These are phyloP conservation scores for Nansenia antarctica DNA, from an alignment of 2,113 vertebrate genomes.

Conservation along the genomic window DNA sequence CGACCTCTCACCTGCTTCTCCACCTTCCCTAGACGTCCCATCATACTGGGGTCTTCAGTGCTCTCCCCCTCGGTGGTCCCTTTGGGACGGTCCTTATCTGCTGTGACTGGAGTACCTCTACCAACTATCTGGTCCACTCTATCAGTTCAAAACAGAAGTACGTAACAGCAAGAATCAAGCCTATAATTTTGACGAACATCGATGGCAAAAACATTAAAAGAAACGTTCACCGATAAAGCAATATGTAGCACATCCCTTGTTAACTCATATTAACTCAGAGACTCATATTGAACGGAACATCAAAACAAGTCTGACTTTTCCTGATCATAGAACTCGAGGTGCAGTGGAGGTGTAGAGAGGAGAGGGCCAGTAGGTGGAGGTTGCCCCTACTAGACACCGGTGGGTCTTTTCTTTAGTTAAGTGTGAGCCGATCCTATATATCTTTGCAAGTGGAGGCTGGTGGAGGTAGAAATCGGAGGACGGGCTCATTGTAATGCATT, in stretches of 20 bases:
- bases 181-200: background rate
- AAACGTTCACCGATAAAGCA: too few species aligned
- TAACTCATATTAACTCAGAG: too few species aligned
- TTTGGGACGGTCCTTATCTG: constrained; percentile 94
- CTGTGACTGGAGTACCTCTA: constrained; percentile 85
- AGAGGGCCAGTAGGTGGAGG: too few species aligned
- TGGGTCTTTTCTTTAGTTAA: too few species aligned
- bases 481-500: too few species aligned
- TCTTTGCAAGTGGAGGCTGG: too few species aligned
- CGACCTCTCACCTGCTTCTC: constrained; percentile 88
- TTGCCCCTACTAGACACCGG: too few species aligned
- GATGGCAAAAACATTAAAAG: background rate
- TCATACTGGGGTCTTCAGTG: constrained; percentile 96
- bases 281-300: background rate
- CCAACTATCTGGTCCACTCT: constrained; percentile 99
- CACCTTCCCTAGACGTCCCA: constrained; percentile 95
- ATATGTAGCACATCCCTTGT: background rate
- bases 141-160: constrained; percentile 40
- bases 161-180: constrained; percentile 28
- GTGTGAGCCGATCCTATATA: too few species aligned
- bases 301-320: background rate
- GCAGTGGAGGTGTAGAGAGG: background rate
- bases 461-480: too few species aligned
- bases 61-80: constrained; percentile 86
- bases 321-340: background rate